Percentiles rank a stretch among this genome's conserved stretches.
These are phyloP conservation scores for Mya arenaria DNA, from an alignment of 1,140 invertebrate species.

Conservation along the genomic window DNA sequence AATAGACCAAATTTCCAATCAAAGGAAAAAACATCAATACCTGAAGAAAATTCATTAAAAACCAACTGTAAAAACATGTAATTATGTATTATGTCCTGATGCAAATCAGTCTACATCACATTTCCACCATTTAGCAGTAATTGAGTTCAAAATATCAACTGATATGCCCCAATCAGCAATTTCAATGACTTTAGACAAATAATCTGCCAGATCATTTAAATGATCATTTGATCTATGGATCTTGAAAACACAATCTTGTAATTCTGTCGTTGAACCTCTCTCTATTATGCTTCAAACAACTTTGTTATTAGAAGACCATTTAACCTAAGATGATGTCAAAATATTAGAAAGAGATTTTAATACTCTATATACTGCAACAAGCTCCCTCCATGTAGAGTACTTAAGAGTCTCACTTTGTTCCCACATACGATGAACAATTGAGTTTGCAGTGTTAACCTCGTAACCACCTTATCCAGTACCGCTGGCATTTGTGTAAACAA, in stretches of 20 bases:
- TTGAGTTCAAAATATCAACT: no score
- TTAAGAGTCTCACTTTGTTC: neutral
- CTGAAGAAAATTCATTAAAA: no score
- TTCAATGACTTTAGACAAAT: neutral
- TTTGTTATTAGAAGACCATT: slow-evolving; percentile 13
- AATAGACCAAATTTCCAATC: no score
- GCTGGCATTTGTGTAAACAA: slow-evolving; percentile 5
- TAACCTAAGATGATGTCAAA: neutral
- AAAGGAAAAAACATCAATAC: no score
- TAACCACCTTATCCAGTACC: neutral
- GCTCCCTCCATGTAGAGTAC: neutral
- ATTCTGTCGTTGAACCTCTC: slow-evolving; percentile 20
- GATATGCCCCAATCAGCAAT: no score
- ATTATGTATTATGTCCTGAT: no score
- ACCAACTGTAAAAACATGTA: no score
- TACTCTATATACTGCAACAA: neutral
- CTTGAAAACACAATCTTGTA: no score
- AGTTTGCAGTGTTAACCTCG: neutral
- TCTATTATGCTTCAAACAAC: neutral
- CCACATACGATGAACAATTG: neutral
- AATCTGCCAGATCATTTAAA: neutral
- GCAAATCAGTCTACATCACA: no score
- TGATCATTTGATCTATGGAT: no score
- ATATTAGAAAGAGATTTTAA: neutral
- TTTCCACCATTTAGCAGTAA: no score